Evolutionary conservation across 1,140 invertebrate species (phyloP), one percentile per base, ranked within the genome.

Genomic region (Spodoptera frugiperda): DNA sequence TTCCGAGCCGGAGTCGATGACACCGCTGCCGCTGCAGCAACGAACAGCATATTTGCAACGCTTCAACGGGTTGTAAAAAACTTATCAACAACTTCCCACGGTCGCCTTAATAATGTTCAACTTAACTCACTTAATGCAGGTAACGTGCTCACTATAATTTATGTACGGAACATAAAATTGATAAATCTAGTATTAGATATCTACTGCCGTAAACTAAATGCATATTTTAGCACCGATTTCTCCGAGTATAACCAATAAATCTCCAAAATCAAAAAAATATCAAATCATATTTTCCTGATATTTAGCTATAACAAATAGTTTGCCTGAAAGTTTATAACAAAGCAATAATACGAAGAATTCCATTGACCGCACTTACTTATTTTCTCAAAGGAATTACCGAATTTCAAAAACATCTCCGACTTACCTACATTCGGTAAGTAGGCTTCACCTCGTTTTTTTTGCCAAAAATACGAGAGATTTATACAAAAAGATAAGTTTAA

Each of bases 11-110:
- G 44, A 76, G 85, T 85, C 85, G 81, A 74, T 84, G 82, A 87
- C 83, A 80, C 70, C 51, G 76, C 72, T 81, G n/a, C n/a, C 51
- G 76, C 72, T 82, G 79, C 80, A 83, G 49, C 80, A 76, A 33
- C 74, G 74, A 71, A 74, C 49, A 78, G 75, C 79, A 77, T 82
- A 83, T 85, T 85, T 81, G 83, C 81, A 87, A 87, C 82, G 85
- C 83, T 82, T 79, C 82, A 84, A 78, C 75, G 84, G 78, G 63
- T 82, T 71, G 77, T 79, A 84, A 80, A 65, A 82, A 79, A 76
- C 33, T 44, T 79, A 81, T 77, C 80, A 77, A 78, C 48, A 77
- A 71, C 73, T 85, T 87, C 85, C 80, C 85, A 87, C 85, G 83
- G 76, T 78, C 63, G 57, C 67, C 48, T 67, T 80, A 57, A 30